Base-by-base conservation (phyloP, 2,797 vertebrate species). In the Diplodus sargus region DNA sequence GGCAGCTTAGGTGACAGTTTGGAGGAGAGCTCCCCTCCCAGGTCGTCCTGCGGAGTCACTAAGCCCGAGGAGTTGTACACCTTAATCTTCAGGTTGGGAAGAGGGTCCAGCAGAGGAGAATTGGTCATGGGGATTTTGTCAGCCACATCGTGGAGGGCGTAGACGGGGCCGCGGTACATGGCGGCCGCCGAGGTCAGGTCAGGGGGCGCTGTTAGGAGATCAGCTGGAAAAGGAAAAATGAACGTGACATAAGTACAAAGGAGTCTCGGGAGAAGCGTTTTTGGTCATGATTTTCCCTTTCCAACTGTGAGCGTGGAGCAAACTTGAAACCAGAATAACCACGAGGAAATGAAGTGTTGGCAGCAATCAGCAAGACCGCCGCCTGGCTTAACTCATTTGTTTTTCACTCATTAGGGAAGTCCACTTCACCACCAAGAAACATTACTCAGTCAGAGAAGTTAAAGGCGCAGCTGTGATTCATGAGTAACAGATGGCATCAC, bases 111-210 rank as follows among this genome's bases (percentile, higher is more conserved):
- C 76, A 99, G 96, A 0, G 98, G 98, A 17, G 98, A 99, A 89
- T 98, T 99, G 84, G 98, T 99, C 98, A 99, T 99, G 58, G 98
- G 97, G 87, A 99, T 99, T 94, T 99, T 99, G 93, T 99, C 98
- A 0, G 97, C 97, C 81, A 98, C 97, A 0, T 99, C 98, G 1
- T 98, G 98, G 82, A 99, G 95, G 53, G 98, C 98, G 0, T 99
- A 99, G 74, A 99, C 97, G 0, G 98, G 98, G 12, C 98, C 97
- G 11, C 97, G 95, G 89, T 99, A 99, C 97, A 98, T 96, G 86
- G 98, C 98, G 5, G 97, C 97, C 0, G 98, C 97, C 11, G 98
- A 98, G 4, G 98, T 99, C 81, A 99, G 95, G 87, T 99, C 98
- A 56, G 98, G 98, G 17, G 98, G 98, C 0, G 97, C 97, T 0